These are phyloP conservation scores for Bombyx mandarina DNA, from an alignment of 1,140 invertebrate species.

Conservation along the genomic window DNA sequence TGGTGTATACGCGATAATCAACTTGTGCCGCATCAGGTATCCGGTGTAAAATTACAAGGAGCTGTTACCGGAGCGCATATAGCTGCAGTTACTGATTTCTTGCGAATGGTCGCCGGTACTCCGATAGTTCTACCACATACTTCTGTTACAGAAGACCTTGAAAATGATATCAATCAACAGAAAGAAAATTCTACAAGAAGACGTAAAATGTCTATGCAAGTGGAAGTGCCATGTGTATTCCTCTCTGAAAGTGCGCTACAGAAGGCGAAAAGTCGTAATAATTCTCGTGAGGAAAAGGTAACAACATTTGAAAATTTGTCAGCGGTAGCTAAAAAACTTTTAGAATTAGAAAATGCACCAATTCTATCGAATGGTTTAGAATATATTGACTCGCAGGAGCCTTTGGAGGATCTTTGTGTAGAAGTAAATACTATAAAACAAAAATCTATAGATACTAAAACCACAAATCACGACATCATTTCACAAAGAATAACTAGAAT, in stretches of 20 bases:
- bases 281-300: constrained; percentile 58
- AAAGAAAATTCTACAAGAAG: constrained; percentile 50
- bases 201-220: constrained; percentile 67
- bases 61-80: constrained; percentile 74
- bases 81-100: constrained; percentile 74
- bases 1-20: constrained; percentile 77
- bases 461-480: constrained; percentile 24
- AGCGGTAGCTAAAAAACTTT: constrained; percentile 29
- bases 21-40: constrained; percentile 75
- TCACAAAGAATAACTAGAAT: constrained; percentile 46
- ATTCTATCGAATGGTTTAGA: constrained; percentile 28
- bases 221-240: constrained; percentile 69
- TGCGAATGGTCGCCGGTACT: constrained; percentile 73
- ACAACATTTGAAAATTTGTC: constrained; percentile 36
- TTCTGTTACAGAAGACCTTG: constrained; percentile 50
- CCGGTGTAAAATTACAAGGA: constrained; percentile 74
- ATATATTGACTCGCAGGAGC: constrained; percentile 19
- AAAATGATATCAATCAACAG: constrained; percentile 60
- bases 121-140: constrained; percentile 70
- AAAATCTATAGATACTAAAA: constrained; percentile 11
- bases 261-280: constrained; percentile 56
- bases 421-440: constrained; percentile 31
- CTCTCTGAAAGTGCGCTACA: constrained; percentile 60
- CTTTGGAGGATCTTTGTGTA: constrained; percentile 7
- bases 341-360: constrained; percentile 35